A percentile compares a stretch with the other conserved stretches of the same genome.
phyloP scores from a whole-genome alignment of 2,113 vertebrate genomes.

The Oryzias javanicus region DNA sequence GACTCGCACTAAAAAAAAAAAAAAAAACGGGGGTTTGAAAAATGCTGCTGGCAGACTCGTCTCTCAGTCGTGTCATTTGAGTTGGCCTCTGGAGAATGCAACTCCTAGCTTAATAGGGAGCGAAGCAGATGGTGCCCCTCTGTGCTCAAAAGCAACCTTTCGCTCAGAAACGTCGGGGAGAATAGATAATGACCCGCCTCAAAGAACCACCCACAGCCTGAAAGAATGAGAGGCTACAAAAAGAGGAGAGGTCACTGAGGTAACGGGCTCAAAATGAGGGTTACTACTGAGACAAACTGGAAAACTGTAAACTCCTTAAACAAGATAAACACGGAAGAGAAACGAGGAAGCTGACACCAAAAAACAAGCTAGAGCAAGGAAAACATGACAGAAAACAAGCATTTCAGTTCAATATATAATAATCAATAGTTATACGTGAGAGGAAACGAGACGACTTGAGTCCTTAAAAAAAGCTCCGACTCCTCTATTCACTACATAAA shows the following conservation, averaged over 20 bases:
- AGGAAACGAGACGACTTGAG: constrained; percentile 17
- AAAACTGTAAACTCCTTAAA: neutral
- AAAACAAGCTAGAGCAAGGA: constrained; percentile 22
- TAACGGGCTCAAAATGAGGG: constrained; percentile 22
- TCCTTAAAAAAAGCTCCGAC: neutral
- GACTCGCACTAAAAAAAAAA: constrained; percentile 20
- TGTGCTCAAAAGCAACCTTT: constrained; percentile 38
- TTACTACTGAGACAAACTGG: neutral
- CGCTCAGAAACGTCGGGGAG: constrained; percentile 36
- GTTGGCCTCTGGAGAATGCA: constrained; percentile 41
- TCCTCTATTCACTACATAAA: too few relatives aligned
- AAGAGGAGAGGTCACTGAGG: constrained; percentile 7
- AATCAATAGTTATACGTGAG: neutral
- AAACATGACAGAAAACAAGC: too few relatives aligned
- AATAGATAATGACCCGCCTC: constrained; percentile 37
- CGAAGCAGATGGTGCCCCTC: constrained; percentile 69
- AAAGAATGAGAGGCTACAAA: constrained; percentile 20
- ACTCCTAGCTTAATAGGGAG: constrained; percentile 48
- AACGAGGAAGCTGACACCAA: constrained; percentile 39
- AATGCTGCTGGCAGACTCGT: constrained; percentile 58
- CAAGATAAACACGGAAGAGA: constrained; percentile 45
- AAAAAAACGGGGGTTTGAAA: constrained; percentile 24
- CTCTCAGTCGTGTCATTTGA: constrained; percentile 46
- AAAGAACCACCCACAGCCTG: constrained; percentile 22
- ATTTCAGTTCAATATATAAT: constrained; percentile 1